Evolutionary conservation across 2,113 vertebrate species (phyloP).

Genomic region (Oreocharis arfaki): DNA sequence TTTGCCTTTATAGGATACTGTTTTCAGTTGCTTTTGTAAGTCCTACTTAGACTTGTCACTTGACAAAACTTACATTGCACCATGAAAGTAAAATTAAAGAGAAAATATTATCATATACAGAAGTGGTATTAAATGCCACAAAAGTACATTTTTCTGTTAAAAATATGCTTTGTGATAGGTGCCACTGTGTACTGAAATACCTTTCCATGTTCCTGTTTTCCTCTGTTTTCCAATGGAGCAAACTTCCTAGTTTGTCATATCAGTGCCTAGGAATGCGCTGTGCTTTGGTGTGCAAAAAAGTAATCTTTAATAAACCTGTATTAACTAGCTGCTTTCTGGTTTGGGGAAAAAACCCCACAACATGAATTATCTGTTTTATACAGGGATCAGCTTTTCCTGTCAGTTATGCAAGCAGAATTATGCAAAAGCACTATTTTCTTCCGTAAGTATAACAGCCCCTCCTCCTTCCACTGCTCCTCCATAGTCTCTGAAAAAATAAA

Average conservation of each 20-base stretch:
- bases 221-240: background rate
- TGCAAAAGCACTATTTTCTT: constrained; percentile 23
- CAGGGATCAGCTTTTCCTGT: constrained; percentile 55
- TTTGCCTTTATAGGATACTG: background rate
- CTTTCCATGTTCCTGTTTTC: background rate
- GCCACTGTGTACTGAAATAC: background rate
- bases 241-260: background rate
- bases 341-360: background rate
- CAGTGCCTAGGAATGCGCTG: background rate
- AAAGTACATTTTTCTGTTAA: background rate
- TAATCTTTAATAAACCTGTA: background rate
- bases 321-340: background rate
- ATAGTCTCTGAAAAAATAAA: background rate
- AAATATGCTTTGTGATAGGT: background rate
- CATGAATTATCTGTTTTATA: background rate
- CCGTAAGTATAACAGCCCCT: constrained; percentile 61
- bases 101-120: background rate
- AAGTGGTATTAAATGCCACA: background rate
- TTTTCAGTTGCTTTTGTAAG: background rate
- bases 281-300: background rate
- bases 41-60: background rate
- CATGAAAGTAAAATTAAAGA: background rate
- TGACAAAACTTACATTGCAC: background rate
- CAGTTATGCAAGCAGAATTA: constrained; percentile 4
- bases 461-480: background rate